These are phyloP conservation scores for Watersipora subatra DNA, from an alignment of 1,140 invertebrate species.

Conservation along the genomic window DNA sequence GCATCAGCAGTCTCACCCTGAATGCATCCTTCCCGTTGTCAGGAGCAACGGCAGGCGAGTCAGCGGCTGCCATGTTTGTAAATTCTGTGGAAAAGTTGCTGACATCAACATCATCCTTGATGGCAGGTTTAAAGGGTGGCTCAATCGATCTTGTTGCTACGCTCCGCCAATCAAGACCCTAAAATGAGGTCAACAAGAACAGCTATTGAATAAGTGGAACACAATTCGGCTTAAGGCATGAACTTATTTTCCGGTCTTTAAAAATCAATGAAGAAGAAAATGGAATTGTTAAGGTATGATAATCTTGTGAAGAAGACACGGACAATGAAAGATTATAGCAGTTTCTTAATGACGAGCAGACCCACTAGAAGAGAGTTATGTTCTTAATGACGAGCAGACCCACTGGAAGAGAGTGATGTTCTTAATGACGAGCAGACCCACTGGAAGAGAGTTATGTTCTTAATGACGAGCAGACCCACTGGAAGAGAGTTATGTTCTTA, in stretches of 20 bases:
- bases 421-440: no score
- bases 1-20: constrained; percentile 50
- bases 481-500: no score
- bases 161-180: constrained; percentile 81
- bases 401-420: no score
- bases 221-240: constrained; percentile 57
- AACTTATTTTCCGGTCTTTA: neutral
- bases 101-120: constrained; percentile 71
- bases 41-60: constrained; percentile 76
- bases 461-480: no score
- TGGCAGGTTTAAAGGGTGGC: constrained; percentile 83
- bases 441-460: no score
- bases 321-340: no score
- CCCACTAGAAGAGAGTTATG: no score
- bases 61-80: constrained; percentile 70
- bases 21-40: constrained; percentile 71
- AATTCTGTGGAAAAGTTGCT: constrained; percentile 94
- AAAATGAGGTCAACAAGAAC: constrained; percentile 76
- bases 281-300: no score
- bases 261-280: no score
- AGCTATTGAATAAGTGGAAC: constrained; percentile 55
- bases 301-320: no score
- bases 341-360: no score
- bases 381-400: no score
- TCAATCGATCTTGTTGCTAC: constrained; percentile 70